Percentiles rank a stretch among this genome's conserved stretches.
Evolutionary conservation across 2,113 vertebrate species (phyloP).

Genomic region (Pipra filicauda): DNA sequence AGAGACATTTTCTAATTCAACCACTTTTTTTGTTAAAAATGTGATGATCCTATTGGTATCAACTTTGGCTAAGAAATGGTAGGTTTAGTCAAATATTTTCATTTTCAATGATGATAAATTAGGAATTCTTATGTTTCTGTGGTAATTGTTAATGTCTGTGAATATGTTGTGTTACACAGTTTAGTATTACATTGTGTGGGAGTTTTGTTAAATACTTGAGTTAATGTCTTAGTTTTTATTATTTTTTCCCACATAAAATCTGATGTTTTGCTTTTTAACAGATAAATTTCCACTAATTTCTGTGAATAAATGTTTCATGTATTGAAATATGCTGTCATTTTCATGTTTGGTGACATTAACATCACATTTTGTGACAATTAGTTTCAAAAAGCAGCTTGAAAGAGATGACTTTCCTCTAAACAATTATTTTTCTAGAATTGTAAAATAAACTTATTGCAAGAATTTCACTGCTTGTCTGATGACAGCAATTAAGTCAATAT

Average conservation of each 20-base stretch:
- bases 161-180: background rate
- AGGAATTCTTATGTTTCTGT: background rate
- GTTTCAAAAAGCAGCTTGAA: background rate
- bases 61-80: background rate
- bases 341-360: background rate
- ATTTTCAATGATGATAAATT: background rate
- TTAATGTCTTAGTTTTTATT: background rate
- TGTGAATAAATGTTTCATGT: background rate
- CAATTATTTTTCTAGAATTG: background rate
- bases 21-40: background rate
- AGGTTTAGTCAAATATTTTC: background rate
- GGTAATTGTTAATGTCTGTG: background rate
- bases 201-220: background rate
- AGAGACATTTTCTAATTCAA: background rate
- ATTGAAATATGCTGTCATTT: background rate
- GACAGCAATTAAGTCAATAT: background rate
- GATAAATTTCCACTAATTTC: background rate
- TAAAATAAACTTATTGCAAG: background rate
- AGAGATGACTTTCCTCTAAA: background rate
- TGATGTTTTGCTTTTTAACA: background rate
- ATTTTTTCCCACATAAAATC: background rate
- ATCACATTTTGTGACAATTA: background rate
- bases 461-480: background rate
- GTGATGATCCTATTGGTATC: background rate
- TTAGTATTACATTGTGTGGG: background rate